Base-by-base conservation (phyloP, 2,888 invertebrate genomes). In the Drosophila neutralis region DNA sequence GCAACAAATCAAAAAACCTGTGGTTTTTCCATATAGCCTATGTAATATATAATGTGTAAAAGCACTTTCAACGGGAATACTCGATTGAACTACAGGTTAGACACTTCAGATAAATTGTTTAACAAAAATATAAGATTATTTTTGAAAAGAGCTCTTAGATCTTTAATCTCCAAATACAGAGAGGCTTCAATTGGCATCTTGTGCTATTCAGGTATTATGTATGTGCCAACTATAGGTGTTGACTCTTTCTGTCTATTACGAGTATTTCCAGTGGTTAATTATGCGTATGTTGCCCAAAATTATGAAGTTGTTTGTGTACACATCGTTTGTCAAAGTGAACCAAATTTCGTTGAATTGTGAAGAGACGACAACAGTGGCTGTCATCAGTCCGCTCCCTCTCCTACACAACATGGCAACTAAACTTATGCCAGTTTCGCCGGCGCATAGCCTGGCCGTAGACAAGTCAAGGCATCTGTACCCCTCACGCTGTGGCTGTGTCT, bases 371-470 rank as follows among this genome's bases (percentile, higher is more conserved):
- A 73, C 66, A 76, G 51, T 53, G 59, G 31, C 69, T 76, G 66
- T 78, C 72, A 63, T 61, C 76, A 77, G 63, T 78, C 61, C 4
- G 21, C 36, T 29, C 29, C 52, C 27, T 21, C 21, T 54, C 3
- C 18, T 75, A 24, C 27, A 35, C 60, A 40, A 53, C 45, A 33
- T 31, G 63, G 51, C 61, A 49, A 54, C 11, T 21, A 75, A 83
- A 87, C 71, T 83, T 87, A 77, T 75, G 85, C 61, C 71, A 83
- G 71, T 78, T 73, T 78, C 65, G 84, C 76, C 65, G 70, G 35
- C 68, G 38, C 59, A 45, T 59, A 51, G n/a, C 40, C n/a, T 10
- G n/a, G 10, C 66, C 81, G 71, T 70, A 78, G 87, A 73, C 73
- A 72, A 70, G 79, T 69, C 69, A 53, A 68, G 69, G 66, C 62